Evolutionary conservation across 2,888 invertebrate genomes (phyloP).

Genomic region (Teleiodes luculella): DNA sequence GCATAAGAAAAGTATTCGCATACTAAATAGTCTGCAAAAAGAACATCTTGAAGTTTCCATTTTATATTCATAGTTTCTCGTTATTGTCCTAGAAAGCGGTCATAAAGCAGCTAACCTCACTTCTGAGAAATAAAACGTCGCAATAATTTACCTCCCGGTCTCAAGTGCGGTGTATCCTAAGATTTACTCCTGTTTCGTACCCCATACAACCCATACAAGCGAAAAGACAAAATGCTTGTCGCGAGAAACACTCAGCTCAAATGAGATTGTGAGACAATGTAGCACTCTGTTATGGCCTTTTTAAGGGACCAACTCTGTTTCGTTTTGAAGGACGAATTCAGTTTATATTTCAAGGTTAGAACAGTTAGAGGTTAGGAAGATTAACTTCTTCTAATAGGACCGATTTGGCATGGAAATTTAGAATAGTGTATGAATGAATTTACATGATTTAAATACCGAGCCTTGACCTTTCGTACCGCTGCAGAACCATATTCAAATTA

Average conservation of each 20-base stretch:
- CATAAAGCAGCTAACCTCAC: not conserved
- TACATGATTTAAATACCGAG: too few relatives aligned
- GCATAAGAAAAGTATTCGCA: too few relatives aligned
- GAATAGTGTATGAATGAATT: too few relatives aligned
- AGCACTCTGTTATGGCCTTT: not conserved
- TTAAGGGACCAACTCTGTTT: not conserved
- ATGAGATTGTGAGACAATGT: constrained; percentile 3
- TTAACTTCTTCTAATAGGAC: too few relatives aligned
- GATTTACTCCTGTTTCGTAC: not conserved
- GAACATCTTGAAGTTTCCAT: too few relatives aligned
- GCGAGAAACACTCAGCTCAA: not conserved
- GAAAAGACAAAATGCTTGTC: not conserved
- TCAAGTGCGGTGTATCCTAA: not conserved
- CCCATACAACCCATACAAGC: not conserved
- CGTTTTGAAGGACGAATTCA: too few relatives aligned
- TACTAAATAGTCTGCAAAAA: too few relatives aligned
- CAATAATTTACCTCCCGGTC: not conserved
- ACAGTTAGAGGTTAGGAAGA: too few relatives aligned
- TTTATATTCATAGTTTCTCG: not conserved
- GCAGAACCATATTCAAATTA: too few relatives aligned
- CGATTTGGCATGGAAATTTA: too few relatives aligned
- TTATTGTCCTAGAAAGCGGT: not conserved
- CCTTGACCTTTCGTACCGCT: too few relatives aligned
- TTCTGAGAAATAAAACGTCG: not conserved
- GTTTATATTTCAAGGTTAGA: too few relatives aligned